phyloP scores from a whole-genome alignment of 2,797 vertebrate genomes.

The Corythornis leucogaster region DNA sequence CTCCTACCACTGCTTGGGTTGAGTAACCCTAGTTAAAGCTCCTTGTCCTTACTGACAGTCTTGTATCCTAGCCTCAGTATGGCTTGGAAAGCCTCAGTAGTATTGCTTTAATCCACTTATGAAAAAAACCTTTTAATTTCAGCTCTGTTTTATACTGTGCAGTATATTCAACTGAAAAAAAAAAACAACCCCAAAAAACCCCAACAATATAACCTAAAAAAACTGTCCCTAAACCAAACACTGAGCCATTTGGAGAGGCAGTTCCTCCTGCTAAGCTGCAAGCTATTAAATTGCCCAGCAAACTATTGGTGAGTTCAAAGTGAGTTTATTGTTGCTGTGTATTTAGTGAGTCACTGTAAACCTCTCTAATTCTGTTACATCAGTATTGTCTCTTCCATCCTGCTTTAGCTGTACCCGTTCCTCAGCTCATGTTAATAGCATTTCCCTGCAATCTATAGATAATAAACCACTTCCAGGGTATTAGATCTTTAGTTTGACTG shows the following conservation, averaged over 20 bases:
- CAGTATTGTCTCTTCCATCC: neutral
- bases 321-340: neutral
- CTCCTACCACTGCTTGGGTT: rapidly evolving
- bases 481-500: neutral
- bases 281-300: neutral
- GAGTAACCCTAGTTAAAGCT: neutral
- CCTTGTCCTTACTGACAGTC: neutral
- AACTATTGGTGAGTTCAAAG: slow-evolving; percentile 14
- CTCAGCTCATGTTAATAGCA: neutral
- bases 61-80: neutral
- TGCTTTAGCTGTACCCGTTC: neutral
- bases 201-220: too few species aligned
- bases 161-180: neutral
- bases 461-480: neutral
- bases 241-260: neutral
- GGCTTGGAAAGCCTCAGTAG: neutral
- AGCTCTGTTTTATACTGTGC: neutral
- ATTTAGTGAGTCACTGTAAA: slow-evolving; percentile 38
- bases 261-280: neutral
- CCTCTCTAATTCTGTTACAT: neutral
- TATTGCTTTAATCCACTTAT: neutral
- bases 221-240: neutral
- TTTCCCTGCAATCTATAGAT: neutral
- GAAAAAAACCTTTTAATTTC: neutral
- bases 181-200: neutral